A percentile compares a stretch with the other conserved stretches of the same genome.
These are phyloP conservation scores for Solenodon paradoxus DNA, from an alignment of 2,113 vertebrate genomes.

Conservation along the genomic window DNA sequence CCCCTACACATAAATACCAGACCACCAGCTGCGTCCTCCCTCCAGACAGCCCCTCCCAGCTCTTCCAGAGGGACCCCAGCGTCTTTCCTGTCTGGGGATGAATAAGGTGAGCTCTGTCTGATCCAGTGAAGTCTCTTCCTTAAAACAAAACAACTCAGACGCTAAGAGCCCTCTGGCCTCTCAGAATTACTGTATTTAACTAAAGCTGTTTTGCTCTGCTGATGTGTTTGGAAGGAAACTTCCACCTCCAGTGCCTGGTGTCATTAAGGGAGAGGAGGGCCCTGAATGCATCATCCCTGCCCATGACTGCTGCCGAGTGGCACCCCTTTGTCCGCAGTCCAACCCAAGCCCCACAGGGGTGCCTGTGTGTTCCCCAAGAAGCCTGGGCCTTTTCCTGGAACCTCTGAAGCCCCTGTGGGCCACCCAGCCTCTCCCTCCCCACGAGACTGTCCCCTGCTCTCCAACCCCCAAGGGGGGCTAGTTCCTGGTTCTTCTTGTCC, in stretches of 20 bases:
- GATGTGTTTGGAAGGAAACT: background rate
- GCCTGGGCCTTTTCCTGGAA: background rate
- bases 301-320: background rate
- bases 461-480: rapidly evolving
- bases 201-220: background rate
- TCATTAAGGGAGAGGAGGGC: background rate
- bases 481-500: rapidly evolving
- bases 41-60: rapidly evolving
- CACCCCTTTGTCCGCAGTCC: background rate
- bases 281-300: background rate
- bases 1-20: rapidly evolving
- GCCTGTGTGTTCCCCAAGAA: background rate
- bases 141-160: background rate
- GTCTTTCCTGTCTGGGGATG: background rate
- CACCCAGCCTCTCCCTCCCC: too few relatives aligned
- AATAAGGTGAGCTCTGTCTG: background rate
- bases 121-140: background rate
- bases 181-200: background rate
- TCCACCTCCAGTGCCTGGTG: background rate
- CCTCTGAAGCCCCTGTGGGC: too few relatives aligned
- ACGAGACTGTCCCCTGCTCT: background rate
- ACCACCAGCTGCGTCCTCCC: too few relatives aligned
- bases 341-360: rapidly evolving
- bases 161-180: background rate
- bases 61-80: too few relatives aligned